These are phyloP conservation scores for Turdus rufiventris DNA, from an alignment of 2,113 vertebrate species.

Conservation along the genomic window DNA sequence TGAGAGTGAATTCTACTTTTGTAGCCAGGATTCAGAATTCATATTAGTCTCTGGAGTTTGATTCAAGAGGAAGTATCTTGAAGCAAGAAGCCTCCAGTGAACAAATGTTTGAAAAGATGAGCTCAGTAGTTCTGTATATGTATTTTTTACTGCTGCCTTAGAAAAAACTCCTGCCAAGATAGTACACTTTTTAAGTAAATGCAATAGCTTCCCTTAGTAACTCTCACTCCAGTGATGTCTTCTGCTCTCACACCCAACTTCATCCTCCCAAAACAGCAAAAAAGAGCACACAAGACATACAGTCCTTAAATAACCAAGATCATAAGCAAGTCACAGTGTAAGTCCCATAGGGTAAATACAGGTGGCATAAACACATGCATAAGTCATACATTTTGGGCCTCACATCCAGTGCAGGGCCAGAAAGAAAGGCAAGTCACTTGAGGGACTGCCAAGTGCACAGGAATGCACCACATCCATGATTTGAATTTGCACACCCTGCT, in stretches of 20 bases:
- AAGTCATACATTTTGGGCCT: not conserved
- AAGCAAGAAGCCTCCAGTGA: slow-evolving; percentile 11
- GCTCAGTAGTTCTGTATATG: slow-evolving; percentile 4
- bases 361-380: not conserved
- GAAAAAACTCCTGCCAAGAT: slow-evolving; percentile 30
- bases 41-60: not conserved
- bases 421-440: not conserved
- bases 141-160: slow-evolving; percentile 27
- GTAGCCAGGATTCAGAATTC: not conserved
- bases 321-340: not conserved
- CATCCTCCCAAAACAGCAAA: not conserved
- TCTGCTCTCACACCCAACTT: not conserved
- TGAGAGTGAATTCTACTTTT: not conserved
- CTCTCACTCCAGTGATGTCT: not conserved
- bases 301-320: not conserved
- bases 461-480: not conserved
- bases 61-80: not conserved
- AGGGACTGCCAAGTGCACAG: not conserved
- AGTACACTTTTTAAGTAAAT: slow-evolving; percentile 9
- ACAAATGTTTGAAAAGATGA: slow-evolving; percentile 6
- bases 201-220: not conserved
- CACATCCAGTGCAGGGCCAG: not conserved
- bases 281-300: not conserved
- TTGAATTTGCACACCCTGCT: not conserved
- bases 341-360: not conserved